phyloP scores from a whole-genome alignment of 2,797 vertebrate genomes.

The Morelia viridis region DNA sequence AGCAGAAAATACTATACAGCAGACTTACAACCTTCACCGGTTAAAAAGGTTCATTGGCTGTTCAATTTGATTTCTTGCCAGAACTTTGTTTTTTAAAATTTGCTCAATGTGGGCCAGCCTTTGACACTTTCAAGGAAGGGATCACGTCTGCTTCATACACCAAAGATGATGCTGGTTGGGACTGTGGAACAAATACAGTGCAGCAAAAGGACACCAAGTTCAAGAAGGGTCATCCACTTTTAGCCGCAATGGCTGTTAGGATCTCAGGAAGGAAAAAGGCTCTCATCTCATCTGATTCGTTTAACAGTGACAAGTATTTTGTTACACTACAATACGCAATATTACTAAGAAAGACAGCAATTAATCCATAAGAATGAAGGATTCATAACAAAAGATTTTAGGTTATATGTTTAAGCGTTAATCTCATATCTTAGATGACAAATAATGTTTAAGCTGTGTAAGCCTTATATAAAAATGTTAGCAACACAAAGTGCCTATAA shows the following conservation, averaged over 20 bases:
- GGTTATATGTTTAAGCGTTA: conserved; percentile 43
- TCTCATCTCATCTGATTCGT: not conserved
- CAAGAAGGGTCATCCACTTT: not conserved
- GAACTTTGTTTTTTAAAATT: not conserved
- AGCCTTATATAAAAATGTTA: conserved; percentile 39
- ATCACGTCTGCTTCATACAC: not conserved
- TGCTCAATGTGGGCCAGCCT: not conserved
- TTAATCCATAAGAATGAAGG: not conserved
- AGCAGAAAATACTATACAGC: not conserved
- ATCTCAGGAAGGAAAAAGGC: not conserved
- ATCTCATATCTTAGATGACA: not conserved
- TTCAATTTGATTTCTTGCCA: not conserved
- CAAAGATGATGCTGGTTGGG: not conserved
- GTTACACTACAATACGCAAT: conserved; percentile 12
- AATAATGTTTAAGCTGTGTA: not conserved
- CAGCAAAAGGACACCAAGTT: not conserved
- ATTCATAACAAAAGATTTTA: conserved; percentile 39
- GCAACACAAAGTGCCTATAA: conserved; percentile 60
- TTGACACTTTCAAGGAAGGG: not conserved
- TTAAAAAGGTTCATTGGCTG: not conserved
- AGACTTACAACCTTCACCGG: not conserved
- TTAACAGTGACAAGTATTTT: conserved; percentile 21
- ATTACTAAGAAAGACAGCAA: conserved; percentile 4
- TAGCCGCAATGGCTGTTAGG: not conserved
- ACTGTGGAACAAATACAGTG: not conserved